Base-by-base conservation (phyloP, 2,113 vertebrate species). In the Pheucticus melanocephalus region DNA sequence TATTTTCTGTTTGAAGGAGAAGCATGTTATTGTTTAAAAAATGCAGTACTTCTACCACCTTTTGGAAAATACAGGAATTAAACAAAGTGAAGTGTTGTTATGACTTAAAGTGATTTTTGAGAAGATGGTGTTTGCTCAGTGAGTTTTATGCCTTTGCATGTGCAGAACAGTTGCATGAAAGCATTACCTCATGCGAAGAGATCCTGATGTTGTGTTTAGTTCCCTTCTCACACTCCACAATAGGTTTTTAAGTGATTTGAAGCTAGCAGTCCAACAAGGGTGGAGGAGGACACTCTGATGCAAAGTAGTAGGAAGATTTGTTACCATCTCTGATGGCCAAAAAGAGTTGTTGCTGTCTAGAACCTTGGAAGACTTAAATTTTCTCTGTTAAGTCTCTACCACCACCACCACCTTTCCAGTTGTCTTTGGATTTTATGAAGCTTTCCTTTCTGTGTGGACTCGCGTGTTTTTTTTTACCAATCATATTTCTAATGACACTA, bases 21-120 rank as follows among this genome's bases (percentile, higher is more conserved):
- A 91, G 91, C 94, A 95, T 96, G 93, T 97, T 95, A 51, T 91
- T 98, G 96, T 96, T 89, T 84, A 95, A 95, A 90, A 91, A 91
- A 59, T 70, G 90, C 96, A 95, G 76, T 94, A 86, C 48, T 97
- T 96, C 89, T 92, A 61, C 94, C 90, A 93, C 88, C 40, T 93
- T 87, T 91, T 96, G 80, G 33, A 87, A 96, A 96, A 94, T 95
- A 95, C 92, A 85, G 95, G 90, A 97, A 98, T 98, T 98, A 97
- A 98, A 97, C 87, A 71, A 94, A 97, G 86, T 95, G 78, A 96
- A 97, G 88, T 81, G 31, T 96, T 96, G 73, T 94, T 90, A 63
- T 75, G 93, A 93, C 68, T 95, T 93, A 83, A 95, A 80, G 81
- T 97, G 73, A 61, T 95, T 97, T 92, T 95, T 96, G 73, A 73